Base-by-base conservation (phyloP, 2,888 invertebrate genomes). In the Rutpela maculata region DNA sequence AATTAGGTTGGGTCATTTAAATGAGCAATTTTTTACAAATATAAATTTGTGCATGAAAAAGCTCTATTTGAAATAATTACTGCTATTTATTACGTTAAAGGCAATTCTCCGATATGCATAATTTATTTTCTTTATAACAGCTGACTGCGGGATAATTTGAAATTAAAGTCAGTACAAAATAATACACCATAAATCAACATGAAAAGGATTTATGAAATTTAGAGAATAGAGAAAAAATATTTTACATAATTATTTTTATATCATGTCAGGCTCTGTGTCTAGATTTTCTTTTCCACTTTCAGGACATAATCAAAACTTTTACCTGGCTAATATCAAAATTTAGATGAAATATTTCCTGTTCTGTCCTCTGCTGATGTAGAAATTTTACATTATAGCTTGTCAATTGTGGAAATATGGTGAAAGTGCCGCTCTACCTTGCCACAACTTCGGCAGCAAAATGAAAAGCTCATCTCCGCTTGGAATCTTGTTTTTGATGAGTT, bases 271-370 rank as follows among this genome's bases (percentile, higher is more conserved):
- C 26, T 50, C 18, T 43, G n/a, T 12, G 26, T 11, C 67, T n/a
- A 31, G 26, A 67, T 31, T 67, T 67, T 67, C 67, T 55, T 67
- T 67, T 56, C 50, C 50, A 55, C 56, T 67, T 17, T 56, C 67
- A 67, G 67, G 67, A 67, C 55, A 26, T 67, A 67, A 67, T 67
- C 67, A 67, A 67, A 67, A 67, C 67, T 67, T 67, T 67, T 56
- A 67, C 26, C 26, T 26, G 10, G 56, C 56, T 67, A 67, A 67
- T 67, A 55, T 67, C 26, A 17, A 67, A 67, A 67, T 67, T 67
- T 67, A 67, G 67, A 67, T 67, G 67, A 56, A 66, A 56, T 56
- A 67, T 67, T 67, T 67, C 67, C 67, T 67, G 67, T 56, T 67
- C 67, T 56, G 67, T 56, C 67, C 67, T 56, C 55, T 67, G 67